phyloP scores from a whole-genome alignment of 2,888 invertebrate species.

The Drosophila percnosoma region DNA sequence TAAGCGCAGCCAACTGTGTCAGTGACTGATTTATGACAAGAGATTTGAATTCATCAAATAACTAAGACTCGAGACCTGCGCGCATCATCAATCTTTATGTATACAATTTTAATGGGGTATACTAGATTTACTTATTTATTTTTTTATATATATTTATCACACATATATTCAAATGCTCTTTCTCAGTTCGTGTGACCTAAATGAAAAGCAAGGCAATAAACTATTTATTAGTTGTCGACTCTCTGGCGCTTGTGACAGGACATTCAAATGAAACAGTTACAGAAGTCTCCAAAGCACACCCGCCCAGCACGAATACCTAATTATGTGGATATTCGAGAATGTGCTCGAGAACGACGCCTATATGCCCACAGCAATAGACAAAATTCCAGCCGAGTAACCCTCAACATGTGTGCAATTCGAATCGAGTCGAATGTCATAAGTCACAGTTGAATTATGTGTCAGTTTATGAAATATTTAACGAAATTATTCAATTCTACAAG shows the following conservation, averaged over 20 bases:
- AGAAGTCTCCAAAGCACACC: neutral
- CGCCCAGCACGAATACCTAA: constrained; percentile 12
- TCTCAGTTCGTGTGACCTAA: constrained; percentile 24
- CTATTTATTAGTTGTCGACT: constrained; percentile 69
- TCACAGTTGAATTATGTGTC: constrained; percentile 7
- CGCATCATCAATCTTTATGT: constrained; percentile 45
- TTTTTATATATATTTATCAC: neutral
- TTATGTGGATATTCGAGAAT: constrained; percentile 8
- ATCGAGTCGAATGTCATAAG: neutral
- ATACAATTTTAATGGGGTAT: constrained; percentile 2
- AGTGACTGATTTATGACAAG: constrained; percentile 27
- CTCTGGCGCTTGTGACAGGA: constrained; percentile 54
- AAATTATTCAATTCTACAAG: neutral
- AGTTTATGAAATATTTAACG: neutral
- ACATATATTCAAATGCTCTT: neutral
- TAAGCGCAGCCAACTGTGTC: neutral
- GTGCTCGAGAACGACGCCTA: neutral
- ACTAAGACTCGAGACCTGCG: neutral
- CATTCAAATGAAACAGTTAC: constrained; percentile 26
- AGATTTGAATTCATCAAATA: constrained; percentile 8
- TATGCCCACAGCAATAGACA: neutral
- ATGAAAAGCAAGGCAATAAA: constrained; percentile 59
- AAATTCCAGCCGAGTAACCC: neutral
- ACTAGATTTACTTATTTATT: neutral
- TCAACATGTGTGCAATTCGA: neutral